These are phyloP conservation scores for Vultur gryphus DNA, from an alignment of 2,797 vertebrate species.

Conservation along the genomic window DNA sequence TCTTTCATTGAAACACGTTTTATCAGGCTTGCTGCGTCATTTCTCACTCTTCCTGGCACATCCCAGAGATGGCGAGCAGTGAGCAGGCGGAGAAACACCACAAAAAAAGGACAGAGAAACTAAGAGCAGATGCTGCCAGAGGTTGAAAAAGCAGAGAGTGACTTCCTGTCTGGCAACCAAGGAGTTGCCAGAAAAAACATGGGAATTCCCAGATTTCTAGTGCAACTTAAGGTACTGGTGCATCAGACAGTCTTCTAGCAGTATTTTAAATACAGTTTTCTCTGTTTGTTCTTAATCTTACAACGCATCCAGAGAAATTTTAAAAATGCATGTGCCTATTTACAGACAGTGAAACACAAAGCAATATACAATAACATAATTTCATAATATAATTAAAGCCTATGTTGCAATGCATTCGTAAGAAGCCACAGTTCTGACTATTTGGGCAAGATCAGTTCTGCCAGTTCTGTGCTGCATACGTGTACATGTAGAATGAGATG, in stretches of 20 bases:
- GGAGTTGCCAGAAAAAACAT: slow-evolving; percentile 37
- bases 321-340: not conserved
- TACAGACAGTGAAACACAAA: not conserved
- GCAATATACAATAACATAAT: not conserved
- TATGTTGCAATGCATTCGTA: not conserved
- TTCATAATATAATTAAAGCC: not conserved
- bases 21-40: not conserved
- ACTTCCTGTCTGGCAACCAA: slow-evolving; percentile 48
- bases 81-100: not conserved
- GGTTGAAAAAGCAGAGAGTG: slow-evolving; percentile 4
- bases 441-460: not conserved
- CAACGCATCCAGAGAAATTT: not conserved
- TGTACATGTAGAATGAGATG: not conserved
- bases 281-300: not conserved
- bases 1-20: not conserved
- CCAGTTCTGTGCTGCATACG: not conserved
- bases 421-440: not conserved
- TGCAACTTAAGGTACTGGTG: not conserved
- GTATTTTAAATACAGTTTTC: not conserved
- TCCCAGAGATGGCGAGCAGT: not conserved
- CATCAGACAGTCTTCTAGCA: not conserved
- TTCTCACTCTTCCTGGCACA: slow-evolving; percentile 1
- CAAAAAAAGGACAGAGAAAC: not conserved
- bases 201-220: slow-evolving; percentile 47
- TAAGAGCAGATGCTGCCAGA: slow-evolving; percentile 32